Evolutionary conservation across 2,888 invertebrate genomes (phyloP).

Genomic region (Philaethria dido): DNA sequence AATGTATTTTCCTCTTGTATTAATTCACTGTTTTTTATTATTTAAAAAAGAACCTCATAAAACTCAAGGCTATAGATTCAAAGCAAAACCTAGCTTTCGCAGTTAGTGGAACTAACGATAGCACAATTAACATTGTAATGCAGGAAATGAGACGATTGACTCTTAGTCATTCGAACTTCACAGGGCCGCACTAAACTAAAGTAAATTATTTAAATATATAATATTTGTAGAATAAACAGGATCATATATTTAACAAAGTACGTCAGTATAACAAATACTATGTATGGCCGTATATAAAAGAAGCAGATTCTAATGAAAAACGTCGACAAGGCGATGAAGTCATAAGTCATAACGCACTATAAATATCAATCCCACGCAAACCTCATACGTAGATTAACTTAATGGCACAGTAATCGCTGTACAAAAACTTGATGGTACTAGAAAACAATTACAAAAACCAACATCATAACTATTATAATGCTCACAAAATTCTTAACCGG

Average conservation of each 20-base stretch:
- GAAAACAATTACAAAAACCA: slow-evolving; percentile 21
- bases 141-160: slow-evolving; percentile 75
- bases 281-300: not conserved
- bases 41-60: slow-evolving; percentile 23
- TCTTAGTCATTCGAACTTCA: slow-evolving; percentile 61
- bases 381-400: slow-evolving; percentile 57
- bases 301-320: slow-evolving; percentile 27
- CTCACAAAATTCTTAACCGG: not conserved
- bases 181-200: slow-evolving; percentile 60
- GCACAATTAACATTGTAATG: slow-evolving; percentile 67
- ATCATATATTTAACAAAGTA: not conserved
- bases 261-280: not conserved
- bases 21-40: slow-evolving; percentile 34
- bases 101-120: slow-evolving; percentile 74
- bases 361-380: slow-evolving; percentile 72
- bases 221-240: no score
- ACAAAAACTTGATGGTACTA: slow-evolving; percentile 31
- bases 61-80: slow-evolving; percentile 54
- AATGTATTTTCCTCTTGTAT: no score
- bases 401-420: slow-evolving; percentile 52
- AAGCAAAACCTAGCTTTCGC: slow-evolving; percentile 61
- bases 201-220: slow-evolving; percentile 33
- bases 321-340: slow-evolving; percentile 64
- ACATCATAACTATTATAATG: slow-evolving; percentile 13
- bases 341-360: slow-evolving; percentile 77